Evolutionary conservation across 2,888 invertebrate genomes (phyloP).

Genomic region (Aelia acuminata): DNA sequence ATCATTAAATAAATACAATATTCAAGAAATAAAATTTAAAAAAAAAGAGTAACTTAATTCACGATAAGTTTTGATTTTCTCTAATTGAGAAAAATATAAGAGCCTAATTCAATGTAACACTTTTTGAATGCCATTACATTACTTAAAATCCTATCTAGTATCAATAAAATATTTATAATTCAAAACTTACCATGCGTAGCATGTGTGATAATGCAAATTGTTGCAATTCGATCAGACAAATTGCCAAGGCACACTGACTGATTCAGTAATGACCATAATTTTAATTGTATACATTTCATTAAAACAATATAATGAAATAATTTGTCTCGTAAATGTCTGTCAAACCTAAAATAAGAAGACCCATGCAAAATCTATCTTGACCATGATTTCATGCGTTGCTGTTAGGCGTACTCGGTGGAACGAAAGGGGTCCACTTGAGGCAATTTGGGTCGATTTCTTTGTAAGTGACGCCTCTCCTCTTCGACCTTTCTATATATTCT

Average conservation of each 20-base stretch:
- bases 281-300: background rate
- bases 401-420: slow-evolving; percentile 66
- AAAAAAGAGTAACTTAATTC: too few species aligned
- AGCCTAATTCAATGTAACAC: too few species aligned
- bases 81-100: too few species aligned
- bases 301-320: slow-evolving; percentile 19
- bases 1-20: too few species aligned
- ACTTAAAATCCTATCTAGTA: too few species aligned
- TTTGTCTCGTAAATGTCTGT: background rate
- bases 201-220: background rate
- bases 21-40: too few species aligned
- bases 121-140: too few species aligned
- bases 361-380: background rate
- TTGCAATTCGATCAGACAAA: background rate
- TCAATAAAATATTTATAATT: background rate
- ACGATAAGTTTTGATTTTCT: too few species aligned
- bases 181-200: background rate
- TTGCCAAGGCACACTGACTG: background rate
- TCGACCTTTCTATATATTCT: slow-evolving; percentile 88
- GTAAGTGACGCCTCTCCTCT: slow-evolving; percentile 80
- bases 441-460: slow-evolving; percentile 90
- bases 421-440: slow-evolving; percentile 90
- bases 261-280: background rate
- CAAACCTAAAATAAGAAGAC: slow-evolving; percentile 23
- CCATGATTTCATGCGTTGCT: slow-evolving; percentile 63